A percentile compares a stretch with the other conserved stretches of the same genome.
Conservation (phyloP, 2,888 invertebrate species). For the Ochropleura plecta region DNA sequence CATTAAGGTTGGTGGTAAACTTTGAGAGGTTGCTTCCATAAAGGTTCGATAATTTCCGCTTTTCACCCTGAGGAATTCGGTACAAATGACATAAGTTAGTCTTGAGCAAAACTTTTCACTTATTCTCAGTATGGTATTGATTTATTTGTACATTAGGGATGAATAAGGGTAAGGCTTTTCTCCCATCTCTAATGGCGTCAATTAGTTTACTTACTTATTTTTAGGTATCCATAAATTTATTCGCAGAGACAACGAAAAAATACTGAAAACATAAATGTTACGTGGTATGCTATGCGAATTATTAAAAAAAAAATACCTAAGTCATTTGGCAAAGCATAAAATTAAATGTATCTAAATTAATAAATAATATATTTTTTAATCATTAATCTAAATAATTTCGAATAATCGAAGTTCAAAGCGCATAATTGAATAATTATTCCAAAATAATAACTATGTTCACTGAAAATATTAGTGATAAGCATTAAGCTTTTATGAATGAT, state of each 20-base stretch:
- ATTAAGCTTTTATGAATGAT: slow-evolving; percentile 44
- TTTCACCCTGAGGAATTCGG: background rate
- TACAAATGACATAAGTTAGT: slow-evolving; percentile 7
- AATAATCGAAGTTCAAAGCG: slow-evolving; percentile 17
- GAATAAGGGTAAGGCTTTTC: background rate
- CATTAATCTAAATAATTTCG: background rate
- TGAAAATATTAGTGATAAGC: slow-evolving; percentile 44
- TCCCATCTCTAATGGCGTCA: background rate
- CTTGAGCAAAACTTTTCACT: slow-evolving; percentile 37
- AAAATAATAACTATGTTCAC: slow-evolving; percentile 11
- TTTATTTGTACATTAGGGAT: slow-evolving; percentile 6
- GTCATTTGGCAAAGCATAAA: too few relatives aligned
- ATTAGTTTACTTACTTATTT: background rate
- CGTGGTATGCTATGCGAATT: too few relatives aligned
- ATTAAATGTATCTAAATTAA: too few relatives aligned
- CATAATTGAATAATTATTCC: slow-evolving; percentile 13
- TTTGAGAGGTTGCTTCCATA: background rate
- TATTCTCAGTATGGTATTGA: slow-evolving; percentile 30
- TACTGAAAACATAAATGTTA: too few relatives aligned
- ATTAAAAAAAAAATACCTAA: too few relatives aligned
- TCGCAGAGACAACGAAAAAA: too few relatives aligned
- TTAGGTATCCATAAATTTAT: background rate
- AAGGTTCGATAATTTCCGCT: slow-evolving; percentile 6
- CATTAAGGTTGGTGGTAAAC: slow-evolving; percentile 1
- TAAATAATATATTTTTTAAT: too few relatives aligned